A percentile compares a stretch with the other conserved stretches of the same genome.
Conservation (phyloP, 2,888 invertebrate species). For the Hermaeophaga mercurialis region DNA sequence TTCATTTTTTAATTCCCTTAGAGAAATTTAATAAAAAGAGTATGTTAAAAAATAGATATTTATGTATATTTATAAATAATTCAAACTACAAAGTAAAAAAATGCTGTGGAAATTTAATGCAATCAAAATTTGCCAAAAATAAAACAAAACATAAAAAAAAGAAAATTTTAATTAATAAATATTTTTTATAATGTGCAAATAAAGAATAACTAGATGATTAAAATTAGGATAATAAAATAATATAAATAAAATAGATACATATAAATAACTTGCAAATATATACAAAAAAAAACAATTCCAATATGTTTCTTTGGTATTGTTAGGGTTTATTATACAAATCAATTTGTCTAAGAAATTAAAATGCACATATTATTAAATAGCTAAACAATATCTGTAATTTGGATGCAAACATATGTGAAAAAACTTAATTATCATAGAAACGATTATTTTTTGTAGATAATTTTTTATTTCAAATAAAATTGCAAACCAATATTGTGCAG, state of each 20-base stretch:
- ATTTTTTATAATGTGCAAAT: constrained; percentile 35
- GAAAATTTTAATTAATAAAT: constrained; percentile 37
- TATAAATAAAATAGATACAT: constrained; percentile 40
- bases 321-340: constrained; percentile 29
- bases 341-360: constrained; percentile 23
- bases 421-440: background rate
- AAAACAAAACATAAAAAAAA: constrained; percentile 29
- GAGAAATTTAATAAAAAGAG: too few relatives aligned
- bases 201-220: constrained; percentile 30
- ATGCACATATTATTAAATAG: constrained; percentile 10
- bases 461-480: constrained; percentile 3
- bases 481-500: background rate
- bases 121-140: too few relatives aligned
- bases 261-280: constrained; percentile 37
- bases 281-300: constrained; percentile 35
- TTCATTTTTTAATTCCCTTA: too few relatives aligned
- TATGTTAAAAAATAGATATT: too few relatives aligned
- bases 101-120: too few relatives aligned
- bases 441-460: too few relatives aligned
- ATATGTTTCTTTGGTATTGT: constrained; percentile 41
- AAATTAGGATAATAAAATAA: constrained; percentile 35
- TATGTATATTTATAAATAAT: too few relatives aligned
- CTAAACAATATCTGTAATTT: constrained; percentile 1
- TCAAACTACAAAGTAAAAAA: too few relatives aligned
- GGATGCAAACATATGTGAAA: constrained; percentile 6